Conservation (phyloP, 2,888 invertebrate species). For the Orthosia cruda region DNA sequence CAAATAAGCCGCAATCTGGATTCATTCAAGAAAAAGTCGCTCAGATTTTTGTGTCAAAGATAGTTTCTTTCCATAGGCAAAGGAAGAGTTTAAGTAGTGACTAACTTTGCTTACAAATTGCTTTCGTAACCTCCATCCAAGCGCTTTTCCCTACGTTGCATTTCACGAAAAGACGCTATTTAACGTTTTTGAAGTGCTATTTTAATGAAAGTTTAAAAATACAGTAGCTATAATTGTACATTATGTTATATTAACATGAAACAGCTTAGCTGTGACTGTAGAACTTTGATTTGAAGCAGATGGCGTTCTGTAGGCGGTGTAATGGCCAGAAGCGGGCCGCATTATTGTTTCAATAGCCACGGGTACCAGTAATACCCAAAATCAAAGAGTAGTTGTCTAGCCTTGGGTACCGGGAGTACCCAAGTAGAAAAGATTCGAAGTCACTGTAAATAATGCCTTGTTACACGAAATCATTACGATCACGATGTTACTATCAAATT, state of each 20-base stretch:
- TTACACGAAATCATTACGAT: accelerated
- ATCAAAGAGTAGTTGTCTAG: too few species aligned
- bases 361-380: too few species aligned
- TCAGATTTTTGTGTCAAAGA: conserved; percentile 56
- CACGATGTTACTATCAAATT: too few species aligned
- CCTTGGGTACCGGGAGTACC: too few species aligned
- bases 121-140: neutral
- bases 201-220: neutral
- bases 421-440: too few species aligned
- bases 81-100: conserved; percentile 25
- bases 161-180: neutral
- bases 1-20: conserved; percentile 72
- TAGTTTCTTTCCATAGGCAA: conserved; percentile 31
- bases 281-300: too few species aligned
- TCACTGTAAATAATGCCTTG: too few species aligned
- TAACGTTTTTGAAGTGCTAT: neutral
- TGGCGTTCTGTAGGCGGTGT: too few species aligned
- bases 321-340: too few species aligned
- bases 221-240: neutral
- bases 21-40: conserved; percentile 67
- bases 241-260: too few species aligned
- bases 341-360: too few species aligned
- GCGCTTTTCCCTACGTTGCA: neutral
- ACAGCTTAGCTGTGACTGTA: too few species aligned
- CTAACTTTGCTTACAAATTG: conserved; percentile 36